Evolutionary conservation across 2,113 vertebrate genomes (phyloP).

Genomic region (Syngnathoides biaculeatus): DNA sequence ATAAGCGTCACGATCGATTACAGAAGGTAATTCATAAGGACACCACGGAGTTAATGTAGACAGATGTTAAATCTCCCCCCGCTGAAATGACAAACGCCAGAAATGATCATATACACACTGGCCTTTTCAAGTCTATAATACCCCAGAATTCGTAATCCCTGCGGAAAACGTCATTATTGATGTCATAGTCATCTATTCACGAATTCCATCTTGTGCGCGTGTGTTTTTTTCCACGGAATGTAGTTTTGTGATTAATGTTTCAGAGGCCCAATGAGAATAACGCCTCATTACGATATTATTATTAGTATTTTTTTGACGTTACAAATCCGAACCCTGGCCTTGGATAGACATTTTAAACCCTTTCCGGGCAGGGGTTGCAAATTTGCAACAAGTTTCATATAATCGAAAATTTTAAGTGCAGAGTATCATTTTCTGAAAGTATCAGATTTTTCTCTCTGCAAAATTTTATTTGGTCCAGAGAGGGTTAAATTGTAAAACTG

Average conservation of each 20-base stretch:
- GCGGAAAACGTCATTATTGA: conserved; percentile 75
- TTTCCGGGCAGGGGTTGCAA: too few relatives aligned
- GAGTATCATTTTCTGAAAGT: too few relatives aligned
- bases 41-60: conserved; percentile 37
- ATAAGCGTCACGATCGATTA: conserved; percentile 84
- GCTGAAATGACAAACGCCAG: neutral
- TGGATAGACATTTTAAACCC: too few relatives aligned
- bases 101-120: neutral
- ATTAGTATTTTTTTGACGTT: too few relatives aligned
- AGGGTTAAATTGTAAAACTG: too few relatives aligned
- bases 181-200: conserved; percentile 62
- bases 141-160: conserved; percentile 4
- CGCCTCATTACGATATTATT: too few relatives aligned
- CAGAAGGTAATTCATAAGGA: conserved; percentile 65
- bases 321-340: conserved; percentile 22
- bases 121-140: neutral
- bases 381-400: too few relatives aligned
- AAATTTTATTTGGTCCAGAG: too few relatives aligned
- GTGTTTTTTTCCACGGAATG: conserved; percentile 38
- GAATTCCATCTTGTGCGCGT: conserved; percentile 18
- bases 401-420: too few relatives aligned
- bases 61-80: conserved; percentile 1
- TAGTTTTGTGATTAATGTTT: conserved; percentile 62
- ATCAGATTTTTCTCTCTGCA: too few relatives aligned
- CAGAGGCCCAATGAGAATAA: conserved; percentile 78